Percentiles rank a stretch among this genome's conserved stretches.
Evolutionary conservation across 2,888 invertebrate genomes (phyloP).

Genomic region (Drosophila stalkeri): DNA sequence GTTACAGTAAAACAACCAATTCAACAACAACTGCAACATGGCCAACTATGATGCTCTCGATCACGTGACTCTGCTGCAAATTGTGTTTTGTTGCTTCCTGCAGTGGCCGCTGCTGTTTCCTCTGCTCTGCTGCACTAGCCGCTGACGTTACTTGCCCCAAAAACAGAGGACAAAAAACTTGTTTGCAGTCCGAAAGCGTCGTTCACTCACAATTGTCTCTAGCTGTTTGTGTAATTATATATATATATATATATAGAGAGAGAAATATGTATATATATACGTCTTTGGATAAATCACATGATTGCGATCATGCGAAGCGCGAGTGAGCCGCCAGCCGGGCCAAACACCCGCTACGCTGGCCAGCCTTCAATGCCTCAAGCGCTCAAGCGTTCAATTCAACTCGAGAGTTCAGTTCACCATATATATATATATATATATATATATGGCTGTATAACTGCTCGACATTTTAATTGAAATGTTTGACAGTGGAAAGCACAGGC

Average conservation of each 20-base stretch:
- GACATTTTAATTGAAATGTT: slow-evolving; percentile 75
- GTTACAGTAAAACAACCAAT: slow-evolving; percentile 1
- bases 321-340: slow-evolving; percentile 34
- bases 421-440: slow-evolving; percentile 21
- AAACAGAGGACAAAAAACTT: slow-evolving; percentile 47
- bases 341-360: slow-evolving; percentile 10
- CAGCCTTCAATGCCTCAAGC: slow-evolving; percentile 15
- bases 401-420: slow-evolving; percentile 51
- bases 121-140: slow-evolving; percentile 32
- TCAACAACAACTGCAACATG: neutral
- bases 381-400: slow-evolving; percentile 59
- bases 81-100: slow-evolving; percentile 34
- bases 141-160: slow-evolving; percentile 29
- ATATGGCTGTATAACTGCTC: slow-evolving; percentile 31
- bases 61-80: slow-evolving; percentile 75
- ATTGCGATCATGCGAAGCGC: slow-evolving; percentile 68
- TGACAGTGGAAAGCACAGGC: slow-evolving; percentile 51
- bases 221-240: neutral
- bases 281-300: slow-evolving; percentile 66
- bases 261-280: neutral
- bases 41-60: slow-evolving; percentile 31
- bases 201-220: slow-evolving; percentile 28
- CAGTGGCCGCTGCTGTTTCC: slow-evolving; percentile 19
- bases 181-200: slow-evolving; percentile 44
- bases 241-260: neutral